These are phyloP conservation scores for Cichlasoma orientale DNA, from an alignment of 2,797 vertebrate species.

Conservation along the genomic window DNA sequence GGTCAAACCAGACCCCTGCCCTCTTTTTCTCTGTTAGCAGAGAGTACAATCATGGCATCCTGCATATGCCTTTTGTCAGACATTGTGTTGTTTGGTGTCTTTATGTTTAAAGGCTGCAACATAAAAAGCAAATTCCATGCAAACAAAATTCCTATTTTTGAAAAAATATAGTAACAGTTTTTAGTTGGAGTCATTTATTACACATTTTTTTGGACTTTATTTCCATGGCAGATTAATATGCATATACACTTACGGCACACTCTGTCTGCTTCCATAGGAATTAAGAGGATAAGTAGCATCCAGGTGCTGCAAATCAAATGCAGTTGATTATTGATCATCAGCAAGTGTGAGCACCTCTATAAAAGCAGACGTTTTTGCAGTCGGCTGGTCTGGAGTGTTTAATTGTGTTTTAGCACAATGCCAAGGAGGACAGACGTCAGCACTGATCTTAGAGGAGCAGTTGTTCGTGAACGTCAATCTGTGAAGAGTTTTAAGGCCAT, in stretches of 20 bases:
- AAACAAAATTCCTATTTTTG: neutral
- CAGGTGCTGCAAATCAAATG: neutral
- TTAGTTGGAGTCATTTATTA: neutral
- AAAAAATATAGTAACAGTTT: neutral
- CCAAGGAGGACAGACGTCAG: neutral
- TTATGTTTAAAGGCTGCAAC: neutral
- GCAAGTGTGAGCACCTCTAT: neutral
- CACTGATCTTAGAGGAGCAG: neutral
- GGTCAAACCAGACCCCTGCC: slow-evolving; percentile 43
- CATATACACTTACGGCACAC: neutral
- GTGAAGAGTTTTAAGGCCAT: neutral
- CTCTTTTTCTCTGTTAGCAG: slow-evolving; percentile 14
- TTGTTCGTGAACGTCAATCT: neutral
- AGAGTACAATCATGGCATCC: neutral
- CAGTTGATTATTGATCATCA: neutral
- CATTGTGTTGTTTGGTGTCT: neutral
- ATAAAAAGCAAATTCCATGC: neutral
- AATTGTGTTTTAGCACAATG: neutral
- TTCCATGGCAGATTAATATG: neutral
- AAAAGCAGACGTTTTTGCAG: neutral
- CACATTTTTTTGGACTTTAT: neutral
- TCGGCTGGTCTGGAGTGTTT: too few relatives aligned
- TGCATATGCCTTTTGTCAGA: neutral
- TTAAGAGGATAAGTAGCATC: neutral
- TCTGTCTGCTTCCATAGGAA: neutral